Percentiles rank a stretch among this genome's conserved stretches.
These are phyloP conservation scores for Oreortyx pictus DNA, from an alignment of 2,797 vertebrate genomes.

Conservation along the genomic window DNA sequence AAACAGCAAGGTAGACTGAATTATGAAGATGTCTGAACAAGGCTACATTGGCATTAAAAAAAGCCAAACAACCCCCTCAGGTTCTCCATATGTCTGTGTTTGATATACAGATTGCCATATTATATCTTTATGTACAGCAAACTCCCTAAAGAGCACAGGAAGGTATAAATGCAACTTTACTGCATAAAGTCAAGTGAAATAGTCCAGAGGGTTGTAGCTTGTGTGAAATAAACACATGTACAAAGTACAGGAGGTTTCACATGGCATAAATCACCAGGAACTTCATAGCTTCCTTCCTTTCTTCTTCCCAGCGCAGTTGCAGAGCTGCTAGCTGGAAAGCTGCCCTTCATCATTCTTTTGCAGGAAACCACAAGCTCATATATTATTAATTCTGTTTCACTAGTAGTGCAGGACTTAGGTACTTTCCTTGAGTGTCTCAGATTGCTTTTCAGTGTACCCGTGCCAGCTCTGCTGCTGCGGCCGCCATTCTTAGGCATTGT, in stretches of 20 bases:
- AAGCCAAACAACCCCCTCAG: not conserved
- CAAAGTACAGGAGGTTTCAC: constrained; percentile 13
- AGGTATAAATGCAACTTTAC: constrained; percentile 27
- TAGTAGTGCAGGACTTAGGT: not conserved
- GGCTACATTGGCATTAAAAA: not conserved
- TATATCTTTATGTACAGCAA: constrained; percentile 2
- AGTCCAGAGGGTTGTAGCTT: constrained; percentile 21
- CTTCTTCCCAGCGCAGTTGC: not conserved
- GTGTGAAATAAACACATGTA: not conserved
- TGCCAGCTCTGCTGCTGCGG: not conserved
- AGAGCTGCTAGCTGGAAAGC: constrained; percentile 26
- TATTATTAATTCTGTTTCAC: constrained; percentile 40
- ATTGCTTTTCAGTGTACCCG: not conserved
- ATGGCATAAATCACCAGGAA: constrained; percentile 11
- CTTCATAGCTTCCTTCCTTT: constrained; percentile 31
- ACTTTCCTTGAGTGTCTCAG: not conserved
- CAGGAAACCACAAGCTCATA: not conserved
- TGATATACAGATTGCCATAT: not conserved
- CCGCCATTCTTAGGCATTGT: not conserved
- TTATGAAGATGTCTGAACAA: not conserved
- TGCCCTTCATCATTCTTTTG: constrained; percentile 43
- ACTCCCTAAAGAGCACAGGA: not conserved
- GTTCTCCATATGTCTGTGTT: constrained; percentile 7
- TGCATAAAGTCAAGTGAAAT: constrained; percentile 46
- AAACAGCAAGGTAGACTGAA: not conserved